These are phyloP conservation scores for Galaxias olidus DNA, from an alignment of 2,797 vertebrate species.

Conservation along the genomic window DNA sequence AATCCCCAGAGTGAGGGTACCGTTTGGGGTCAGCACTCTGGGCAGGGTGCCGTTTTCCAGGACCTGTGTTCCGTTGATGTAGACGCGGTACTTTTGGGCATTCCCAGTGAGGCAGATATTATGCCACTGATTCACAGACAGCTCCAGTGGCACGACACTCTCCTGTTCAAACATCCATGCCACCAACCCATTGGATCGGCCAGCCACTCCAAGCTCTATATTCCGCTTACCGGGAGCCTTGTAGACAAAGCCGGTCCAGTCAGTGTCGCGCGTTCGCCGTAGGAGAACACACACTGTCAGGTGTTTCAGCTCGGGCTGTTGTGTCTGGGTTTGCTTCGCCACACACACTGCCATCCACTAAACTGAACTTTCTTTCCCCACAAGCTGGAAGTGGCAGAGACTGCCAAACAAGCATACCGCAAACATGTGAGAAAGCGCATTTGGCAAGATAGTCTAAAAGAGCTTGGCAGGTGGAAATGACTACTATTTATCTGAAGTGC, in stretches of 20 bases:
- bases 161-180: constrained; percentile 61
- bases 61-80: constrained; percentile 53
- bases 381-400: constrained; percentile 50
- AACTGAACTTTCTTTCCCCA: constrained; percentile 70
- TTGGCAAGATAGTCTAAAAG: too few relatives aligned
- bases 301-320: constrained; percentile 59
- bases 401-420: constrained; percentile 20
- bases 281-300: constrained; percentile 69
- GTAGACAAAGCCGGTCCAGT: constrained; percentile 78
- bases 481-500: background rate
- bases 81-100: constrained; percentile 50
- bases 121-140: constrained; percentile 56
- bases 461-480: too few relatives aligned
- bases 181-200: constrained; percentile 26
- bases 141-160: background rate
- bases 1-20: constrained; percentile 74
- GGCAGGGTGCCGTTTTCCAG: background rate
- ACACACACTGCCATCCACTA: constrained; percentile 27
- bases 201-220: constrained; percentile 68
- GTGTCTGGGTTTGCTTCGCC: constrained; percentile 51
- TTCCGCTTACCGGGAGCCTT: constrained; percentile 38
- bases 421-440: background rate
- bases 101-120: constrained; percentile 62
- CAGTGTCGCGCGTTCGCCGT: background rate
- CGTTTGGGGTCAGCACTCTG: constrained; percentile 47